A percentile compares a stretch with the other conserved stretches of the same genome.
Evolutionary conservation across 2,113 vertebrate genomes (phyloP).

Genomic region (Calyptomena viridis): DNA sequence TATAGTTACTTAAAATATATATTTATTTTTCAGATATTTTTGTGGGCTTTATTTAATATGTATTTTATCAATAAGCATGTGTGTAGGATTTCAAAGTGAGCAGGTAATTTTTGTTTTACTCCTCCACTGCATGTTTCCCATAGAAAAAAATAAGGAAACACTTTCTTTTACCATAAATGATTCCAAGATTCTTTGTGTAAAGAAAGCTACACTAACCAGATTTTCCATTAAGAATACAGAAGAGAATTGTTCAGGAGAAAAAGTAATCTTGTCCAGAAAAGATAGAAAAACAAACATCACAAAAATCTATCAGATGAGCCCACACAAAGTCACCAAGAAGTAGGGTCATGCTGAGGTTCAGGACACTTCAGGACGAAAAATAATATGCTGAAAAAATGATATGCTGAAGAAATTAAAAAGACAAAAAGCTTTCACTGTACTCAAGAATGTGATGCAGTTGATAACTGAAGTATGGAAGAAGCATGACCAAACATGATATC

Average conservation of each 20-base stretch:
- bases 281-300: background rate
- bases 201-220: background rate
- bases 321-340: background rate
- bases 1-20: background rate
- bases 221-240: background rate
- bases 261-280: background rate
- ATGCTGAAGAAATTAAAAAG: background rate
- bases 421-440: background rate
- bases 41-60: background rate
- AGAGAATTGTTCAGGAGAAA: background rate
- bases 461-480: background rate
- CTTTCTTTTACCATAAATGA: background rate
- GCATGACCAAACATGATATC: background rate
- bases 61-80: background rate
- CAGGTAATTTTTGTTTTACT: background rate
- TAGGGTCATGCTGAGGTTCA: background rate
- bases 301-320: background rate
- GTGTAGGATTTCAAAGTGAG: background rate
- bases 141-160: background rate
- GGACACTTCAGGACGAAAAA: background rate
- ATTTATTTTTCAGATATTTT: background rate
- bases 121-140: background rate
- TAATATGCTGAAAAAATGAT: background rate
- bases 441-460: background rate
- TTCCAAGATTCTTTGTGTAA: background rate